phyloP scores from a whole-genome alignment of 2,888 invertebrate species.

The Adelognathus sp. region DNA sequence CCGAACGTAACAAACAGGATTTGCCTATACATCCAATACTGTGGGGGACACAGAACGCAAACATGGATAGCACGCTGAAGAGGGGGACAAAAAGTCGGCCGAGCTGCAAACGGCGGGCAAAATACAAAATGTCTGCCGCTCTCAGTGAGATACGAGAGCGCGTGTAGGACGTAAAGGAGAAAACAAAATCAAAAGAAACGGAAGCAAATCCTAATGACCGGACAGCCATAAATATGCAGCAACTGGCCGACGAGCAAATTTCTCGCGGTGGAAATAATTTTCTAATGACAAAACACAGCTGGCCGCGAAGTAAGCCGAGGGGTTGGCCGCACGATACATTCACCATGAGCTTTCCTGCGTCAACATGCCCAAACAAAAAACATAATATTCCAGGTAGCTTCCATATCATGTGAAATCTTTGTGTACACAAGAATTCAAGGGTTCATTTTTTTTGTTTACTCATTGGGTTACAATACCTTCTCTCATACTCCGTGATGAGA shows the following conservation, averaged over 20 bases:
- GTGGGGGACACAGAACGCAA: neutral
- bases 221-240: slow-evolving; percentile 55
- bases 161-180: slow-evolving; percentile 12
- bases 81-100: slow-evolving; percentile 44
- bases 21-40: neutral
- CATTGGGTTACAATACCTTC: no score
- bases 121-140: slow-evolving; percentile 44
- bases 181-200: slow-evolving; percentile 30
- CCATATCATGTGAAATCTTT: no score
- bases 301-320: neutral
- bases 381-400: no score
- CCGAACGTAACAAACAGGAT: slow-evolving; percentile 14
- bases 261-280: slow-evolving; percentile 30
- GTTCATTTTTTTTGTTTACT: no score
- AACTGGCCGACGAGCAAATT: slow-evolving; percentile 43
- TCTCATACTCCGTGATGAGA: no score
- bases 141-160: slow-evolving; percentile 26
- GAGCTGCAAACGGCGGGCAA: slow-evolving; percentile 48
- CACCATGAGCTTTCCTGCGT: slow-evolving; percentile 29
- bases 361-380: neutral
- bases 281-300: neutral
- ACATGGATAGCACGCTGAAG: neutral
- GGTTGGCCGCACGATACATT: slow-evolving; percentile 35
- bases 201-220: slow-evolving; percentile 40
- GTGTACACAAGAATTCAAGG: no score